Percentiles rank a stretch among this genome's conserved stretches.
Evolutionary conservation across 2,888 invertebrate genomes (phyloP).

Genomic region (Pycnomerus fuliginosus): DNA sequence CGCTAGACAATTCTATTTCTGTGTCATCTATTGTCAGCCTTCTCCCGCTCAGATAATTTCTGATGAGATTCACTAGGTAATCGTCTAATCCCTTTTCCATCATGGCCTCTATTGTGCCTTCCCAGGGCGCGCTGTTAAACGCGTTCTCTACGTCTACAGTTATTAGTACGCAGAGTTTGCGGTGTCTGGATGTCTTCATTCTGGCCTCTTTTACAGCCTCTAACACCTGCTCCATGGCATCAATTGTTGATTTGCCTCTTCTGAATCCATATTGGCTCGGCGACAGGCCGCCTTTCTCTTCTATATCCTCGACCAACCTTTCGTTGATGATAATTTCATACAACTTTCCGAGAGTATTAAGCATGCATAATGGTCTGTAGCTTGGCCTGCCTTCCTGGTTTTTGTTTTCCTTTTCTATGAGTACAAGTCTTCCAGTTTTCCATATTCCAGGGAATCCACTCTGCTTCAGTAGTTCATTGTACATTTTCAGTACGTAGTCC

Average conservation of each 20-base stretch:
- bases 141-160: no score
- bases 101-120: no score
- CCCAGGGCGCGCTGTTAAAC: no score
- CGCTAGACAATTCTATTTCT: no score
- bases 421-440: slow-evolving; percentile 26
- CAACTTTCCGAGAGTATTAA: slow-evolving; percentile 16
- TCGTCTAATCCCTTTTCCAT: no score
- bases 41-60: no score
- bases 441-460: slow-evolving; percentile 24
- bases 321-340: slow-evolving; percentile 9
- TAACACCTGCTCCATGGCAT: slow-evolving; percentile 8
- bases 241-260: slow-evolving; percentile 13
- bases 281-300: slow-evolving; percentile 6
- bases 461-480: slow-evolving; percentile 8
- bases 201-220: no score
- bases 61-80: no score
- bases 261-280: slow-evolving; percentile 22
- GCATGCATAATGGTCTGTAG: slow-evolving; percentile 23
- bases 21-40: no score
- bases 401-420: slow-evolving; percentile 19
- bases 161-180: no score
- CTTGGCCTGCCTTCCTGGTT: not conserved
- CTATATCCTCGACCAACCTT: slow-evolving; percentile 9
- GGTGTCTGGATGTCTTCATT: no score
- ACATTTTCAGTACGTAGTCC: slow-evolving; percentile 9